Conservation (phyloP, 1,140 invertebrate genomes). For the Temnothorax curvispinosus region DNA sequence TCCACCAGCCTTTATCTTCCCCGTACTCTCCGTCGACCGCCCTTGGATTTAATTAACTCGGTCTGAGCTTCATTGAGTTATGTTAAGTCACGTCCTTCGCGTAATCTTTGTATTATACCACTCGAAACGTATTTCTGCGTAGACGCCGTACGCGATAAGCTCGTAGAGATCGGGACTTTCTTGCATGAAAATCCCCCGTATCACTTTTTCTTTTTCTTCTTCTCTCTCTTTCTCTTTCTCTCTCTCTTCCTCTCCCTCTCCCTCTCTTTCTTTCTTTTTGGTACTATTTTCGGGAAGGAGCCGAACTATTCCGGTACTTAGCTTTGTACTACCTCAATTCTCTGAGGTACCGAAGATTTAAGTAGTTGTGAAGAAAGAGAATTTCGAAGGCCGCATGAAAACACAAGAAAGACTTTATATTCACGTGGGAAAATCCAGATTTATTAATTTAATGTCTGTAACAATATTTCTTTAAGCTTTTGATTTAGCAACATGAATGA, state of each 20-base stretch:
- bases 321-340: neutral
- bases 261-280: too few species aligned
- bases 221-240: neutral
- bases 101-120: conserved; percentile 78
- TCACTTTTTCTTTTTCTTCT: neutral
- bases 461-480: conserved; percentile 10
- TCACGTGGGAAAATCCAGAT: neutral
- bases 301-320: neutral
- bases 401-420: neutral
- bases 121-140: conserved; percentile 75
- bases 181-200: neutral
- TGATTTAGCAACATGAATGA: neutral
- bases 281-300: neutral
- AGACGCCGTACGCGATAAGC: conserved; percentile 67
- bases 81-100: conserved; percentile 75
- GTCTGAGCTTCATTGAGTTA: conserved; percentile 77
- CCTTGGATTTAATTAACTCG: conserved; percentile 78
- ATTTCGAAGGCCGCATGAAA: neutral
- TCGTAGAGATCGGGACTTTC: conserved; percentile 12
- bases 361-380: conserved; percentile 34
- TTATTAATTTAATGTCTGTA: conserved; percentile 3
- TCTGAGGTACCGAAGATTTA: conserved; percentile 27
- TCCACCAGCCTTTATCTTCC: conserved; percentile 29
- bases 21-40: conserved; percentile 43
- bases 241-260: neutral